Percentiles rank a stretch among this genome's conserved stretches.
Conservation (phyloP, 2,797 vertebrate genomes). For the Rhinichthys osculus region DNA sequence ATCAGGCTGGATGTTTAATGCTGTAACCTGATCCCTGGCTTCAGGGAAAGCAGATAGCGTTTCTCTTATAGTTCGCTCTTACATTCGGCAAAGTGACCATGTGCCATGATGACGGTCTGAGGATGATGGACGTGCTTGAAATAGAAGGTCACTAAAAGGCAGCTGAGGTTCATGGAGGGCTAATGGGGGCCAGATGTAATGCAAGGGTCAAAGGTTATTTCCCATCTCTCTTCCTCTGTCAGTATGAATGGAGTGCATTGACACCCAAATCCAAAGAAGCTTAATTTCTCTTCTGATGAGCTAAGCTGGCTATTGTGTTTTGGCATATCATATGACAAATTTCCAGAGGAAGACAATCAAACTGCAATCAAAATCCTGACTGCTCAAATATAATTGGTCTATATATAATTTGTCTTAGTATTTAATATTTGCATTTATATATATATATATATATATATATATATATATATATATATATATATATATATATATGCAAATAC, state of each 20-base stretch:
- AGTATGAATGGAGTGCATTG: slow-evolving; percentile 52
- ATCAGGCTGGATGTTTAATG: slow-evolving; percentile 65
- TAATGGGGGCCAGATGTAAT: slow-evolving; percentile 59
- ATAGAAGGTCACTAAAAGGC: slow-evolving; percentile 30
- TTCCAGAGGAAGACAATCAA: slow-evolving; percentile 12
- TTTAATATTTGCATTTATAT: too few relatives aligned
- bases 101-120: slow-evolving; percentile 59
- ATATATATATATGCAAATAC: too few relatives aligned
- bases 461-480: too few relatives aligned
- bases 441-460: too few relatives aligned
- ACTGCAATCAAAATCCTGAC: slow-evolving; percentile 24
- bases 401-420: too few relatives aligned
- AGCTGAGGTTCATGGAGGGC: slow-evolving; percentile 27
- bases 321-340: slow-evolving; percentile 21
- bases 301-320: slow-evolving; percentile 19
- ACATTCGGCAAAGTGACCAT: slow-evolving; percentile 63
- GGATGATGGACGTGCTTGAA: slow-evolving; percentile 66
- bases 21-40: slow-evolving; percentile 73
- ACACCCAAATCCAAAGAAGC: slow-evolving; percentile 38
- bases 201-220: slow-evolving; percentile 54
- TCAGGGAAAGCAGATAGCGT: slow-evolving; percentile 70
- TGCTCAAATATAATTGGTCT: not conserved
- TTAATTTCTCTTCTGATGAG: slow-evolving; percentile 42
- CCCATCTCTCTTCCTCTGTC: slow-evolving; percentile 58
- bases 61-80: slow-evolving; percentile 63